Conservation (phyloP, 2,797 vertebrate species). For the Lagorchestes hirsutus region DNA sequence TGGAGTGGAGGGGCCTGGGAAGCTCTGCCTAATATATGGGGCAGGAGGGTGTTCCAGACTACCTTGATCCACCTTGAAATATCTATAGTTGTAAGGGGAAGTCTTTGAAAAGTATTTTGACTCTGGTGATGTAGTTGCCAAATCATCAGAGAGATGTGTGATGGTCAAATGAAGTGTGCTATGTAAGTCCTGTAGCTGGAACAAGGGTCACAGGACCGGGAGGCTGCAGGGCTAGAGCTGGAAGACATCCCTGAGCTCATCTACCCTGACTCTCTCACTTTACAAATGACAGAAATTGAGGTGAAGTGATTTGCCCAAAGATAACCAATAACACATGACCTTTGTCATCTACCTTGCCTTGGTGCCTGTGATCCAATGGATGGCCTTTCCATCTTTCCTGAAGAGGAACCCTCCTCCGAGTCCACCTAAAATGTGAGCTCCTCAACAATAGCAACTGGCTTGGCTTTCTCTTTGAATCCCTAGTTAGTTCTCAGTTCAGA, state of each 20-base stretch:
- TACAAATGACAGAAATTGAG: background rate
- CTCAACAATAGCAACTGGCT: background rate
- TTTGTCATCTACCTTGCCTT: background rate
- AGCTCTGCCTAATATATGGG: no score
- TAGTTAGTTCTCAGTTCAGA: background rate
- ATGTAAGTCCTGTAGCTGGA: background rate
- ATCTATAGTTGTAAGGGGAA: background rate
- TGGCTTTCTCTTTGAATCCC: background rate
- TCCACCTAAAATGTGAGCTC: background rate
- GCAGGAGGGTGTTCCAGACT: background rate
- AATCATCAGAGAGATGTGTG: background rate
- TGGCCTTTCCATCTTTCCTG: background rate
- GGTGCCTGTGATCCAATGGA: background rate
- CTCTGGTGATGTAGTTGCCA: background rate
- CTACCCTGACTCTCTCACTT: background rate
- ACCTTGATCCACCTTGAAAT: background rate
- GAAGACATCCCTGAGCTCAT: background rate
- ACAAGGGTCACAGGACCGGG: background rate
- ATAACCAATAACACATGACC: background rate
- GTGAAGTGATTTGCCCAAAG: background rate
- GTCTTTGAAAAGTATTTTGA: background rate
- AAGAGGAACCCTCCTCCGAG: background rate
- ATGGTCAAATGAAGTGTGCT: background rate
- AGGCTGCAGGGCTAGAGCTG: background rate
- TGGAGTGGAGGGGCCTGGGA: background rate